Base-by-base conservation (phyloP, 2,797 vertebrate genomes). In the Characodon lateralis region DNA sequence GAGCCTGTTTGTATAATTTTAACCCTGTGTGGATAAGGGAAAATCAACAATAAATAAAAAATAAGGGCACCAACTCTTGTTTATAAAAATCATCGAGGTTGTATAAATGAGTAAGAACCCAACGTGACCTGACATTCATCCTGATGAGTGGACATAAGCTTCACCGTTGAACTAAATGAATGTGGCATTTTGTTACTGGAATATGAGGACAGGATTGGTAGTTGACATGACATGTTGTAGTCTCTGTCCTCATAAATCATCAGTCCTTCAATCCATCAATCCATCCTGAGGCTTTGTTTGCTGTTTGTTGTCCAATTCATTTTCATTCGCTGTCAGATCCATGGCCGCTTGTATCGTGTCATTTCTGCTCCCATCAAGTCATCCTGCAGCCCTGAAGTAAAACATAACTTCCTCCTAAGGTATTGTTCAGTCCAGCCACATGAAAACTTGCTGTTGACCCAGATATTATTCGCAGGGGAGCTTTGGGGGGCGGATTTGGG, bases 401-500 rank as follows among this genome's bases (percentile, higher is more conserved):
- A 90, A 90, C 79, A 72, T 43, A 78, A 86, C 86, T 79, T 88
- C 82, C 79, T 85, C 80, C 72, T 6, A 78, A 87, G 87, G 83
- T 84, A 87, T 89, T 85, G 88, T 91, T 87, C 71, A 83, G 88
- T 84, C 58, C 80, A 71, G 70, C 88, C 79, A 84, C 89, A 90
- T 80, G 79, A 89, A 90, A 93, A 89, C 85, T 84, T 82, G 35
- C 63, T 50, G 91, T 85, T 83, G 78, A 86, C 85, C 90, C 73
- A 78, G 91, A 92, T 93, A 93, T 90, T 81, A 79, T 76, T 82
- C 83, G 84, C 26, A 22, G 70, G 5, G 70, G 2, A 14, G 41
- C 8, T 46, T 53, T 55, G 28, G 39, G 13, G 26, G 59, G 78
- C 53, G 39, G 5, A 6, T 3, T 65, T 14, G 66, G 41, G 39